Percentiles rank a stretch among this genome's conserved stretches.
Conservation (phyloP, 2,888 invertebrate species). For the Conus canariensis region DNA sequence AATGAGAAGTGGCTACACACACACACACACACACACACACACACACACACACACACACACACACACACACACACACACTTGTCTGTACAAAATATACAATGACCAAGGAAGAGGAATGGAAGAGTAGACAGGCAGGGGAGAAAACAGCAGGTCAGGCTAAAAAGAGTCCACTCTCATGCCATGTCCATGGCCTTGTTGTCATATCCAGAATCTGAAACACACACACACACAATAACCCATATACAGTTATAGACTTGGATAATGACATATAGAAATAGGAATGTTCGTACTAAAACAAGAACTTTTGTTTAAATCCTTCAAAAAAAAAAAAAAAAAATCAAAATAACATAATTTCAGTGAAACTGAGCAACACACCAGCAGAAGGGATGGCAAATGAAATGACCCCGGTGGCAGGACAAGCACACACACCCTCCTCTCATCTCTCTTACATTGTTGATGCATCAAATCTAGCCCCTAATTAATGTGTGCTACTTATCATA, state of each 20-base stretch:
- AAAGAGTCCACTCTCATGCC: conserved; percentile 27
- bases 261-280: not conserved
- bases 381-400: not conserved
- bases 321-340: not conserved
- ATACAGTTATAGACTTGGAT: not conserved
- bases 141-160: not conserved
- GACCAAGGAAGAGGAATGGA: not conserved
- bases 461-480: too few species aligned
- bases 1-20: not conserved
- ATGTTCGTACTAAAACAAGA: not conserved
- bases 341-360: not conserved
- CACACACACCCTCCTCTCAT: too few species aligned
- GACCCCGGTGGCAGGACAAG: not conserved
- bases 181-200: conserved; percentile 47
- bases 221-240: not conserved
- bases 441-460: too few species aligned
- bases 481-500: too few species aligned
- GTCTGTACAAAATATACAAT: not conserved
- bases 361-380: not conserved
- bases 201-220: conserved; percentile 43
- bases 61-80: not conserved
- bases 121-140: not conserved
- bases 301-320: too few species aligned
- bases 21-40: conserved; percentile 1
- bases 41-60: not conserved